Base-by-base conservation (phyloP, 2,797 vertebrate species). In the Gymnocypris eckloni region DNA sequence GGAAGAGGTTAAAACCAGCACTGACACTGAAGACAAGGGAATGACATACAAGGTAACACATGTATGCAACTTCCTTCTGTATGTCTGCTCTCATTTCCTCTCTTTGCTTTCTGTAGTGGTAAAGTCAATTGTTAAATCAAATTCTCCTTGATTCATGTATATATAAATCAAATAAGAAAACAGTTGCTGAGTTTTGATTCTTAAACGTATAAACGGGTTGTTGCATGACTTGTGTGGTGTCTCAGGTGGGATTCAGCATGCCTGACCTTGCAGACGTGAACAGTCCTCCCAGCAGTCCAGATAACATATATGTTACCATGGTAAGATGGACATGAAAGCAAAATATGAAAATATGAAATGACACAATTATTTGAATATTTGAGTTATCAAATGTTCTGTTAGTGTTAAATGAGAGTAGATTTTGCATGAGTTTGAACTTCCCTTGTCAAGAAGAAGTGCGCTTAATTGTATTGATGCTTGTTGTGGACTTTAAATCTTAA, bases 261-360 rank as follows among this genome's bases (percentile, higher is more conserved):
- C 11, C 52, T 73, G 52, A 43, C 28, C 25, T 73, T 18, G 11
- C 4, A 45, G 52, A 73, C 12, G 41, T 33, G 11, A 50, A 7
- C 37, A 73, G 13, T 77, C 84, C 54, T 66, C 81, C 72, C 4
- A 69, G 16, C 15, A 45, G 16, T 48, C 3, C 71, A 52, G 86
- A 89, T 12, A 77, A 67, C 83, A 81, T 89, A 69, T 83, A 89
- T 18, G 4, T 86, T 18, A 84, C 73, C 61, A 77, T 77, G 73
- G 83, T 77, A 66, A 78, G 59, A 33, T 77, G 66, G 3, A 67
- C 6, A 22, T 67, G 6, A 52, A 39, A 59, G 12, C 48, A 77
- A n/a, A 9, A 56, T 15, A n/a, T n/a, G 3, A 78, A 41, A 28
- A 28, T 28, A 2, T 28, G 28, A 2, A 28, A 28, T 28, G 28